A percentile compares a stretch with the other conserved stretches of the same genome.
phyloP scores from a whole-genome alignment of 1,140 invertebrate species.

The Cyphomyrmex costatus region DNA sequence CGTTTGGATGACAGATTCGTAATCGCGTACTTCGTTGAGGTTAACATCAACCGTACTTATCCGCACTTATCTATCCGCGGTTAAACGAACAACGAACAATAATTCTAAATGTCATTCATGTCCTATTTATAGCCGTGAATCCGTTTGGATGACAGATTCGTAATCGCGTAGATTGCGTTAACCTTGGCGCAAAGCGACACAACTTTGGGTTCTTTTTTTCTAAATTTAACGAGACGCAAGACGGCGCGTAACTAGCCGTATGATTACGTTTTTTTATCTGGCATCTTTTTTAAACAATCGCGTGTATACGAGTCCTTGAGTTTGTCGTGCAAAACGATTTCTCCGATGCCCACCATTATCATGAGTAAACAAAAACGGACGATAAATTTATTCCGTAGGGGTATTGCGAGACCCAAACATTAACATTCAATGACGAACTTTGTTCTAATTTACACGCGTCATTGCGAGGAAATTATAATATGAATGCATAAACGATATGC shows the following conservation, averaged over 20 bases:
- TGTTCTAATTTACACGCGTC: slow-evolving; percentile 64
- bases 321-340: not conserved
- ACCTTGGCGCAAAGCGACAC: slow-evolving; percentile 41
- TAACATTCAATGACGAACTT: slow-evolving; percentile 82
- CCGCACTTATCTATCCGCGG: not conserved
- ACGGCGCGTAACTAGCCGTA: not conserved
- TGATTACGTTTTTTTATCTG: not conserved
- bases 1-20: not conserved
- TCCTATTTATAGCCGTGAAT: slow-evolving; percentile 34
- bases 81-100: not conserved
- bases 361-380: slow-evolving; percentile 79
- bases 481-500: not conserved
- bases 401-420: slow-evolving; percentile 73
- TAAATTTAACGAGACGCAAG: not conserved
- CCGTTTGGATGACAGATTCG: not conserved
- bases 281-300: not conserved
- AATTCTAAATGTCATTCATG: slow-evolving; percentile 55
- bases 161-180: slow-evolving; percentile 27
- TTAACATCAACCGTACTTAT: slow-evolving; percentile 5
- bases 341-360: not conserved
- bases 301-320: slow-evolving; percentile 53
- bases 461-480: slow-evolving; percentile 21
- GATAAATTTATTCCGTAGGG: slow-evolving; percentile 78
- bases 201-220: not conserved
- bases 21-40: too few relatives aligned